Base-by-base conservation (phyloP, 2,113 vertebrate species). In the Epinephelus fuscoguttatus region DNA sequence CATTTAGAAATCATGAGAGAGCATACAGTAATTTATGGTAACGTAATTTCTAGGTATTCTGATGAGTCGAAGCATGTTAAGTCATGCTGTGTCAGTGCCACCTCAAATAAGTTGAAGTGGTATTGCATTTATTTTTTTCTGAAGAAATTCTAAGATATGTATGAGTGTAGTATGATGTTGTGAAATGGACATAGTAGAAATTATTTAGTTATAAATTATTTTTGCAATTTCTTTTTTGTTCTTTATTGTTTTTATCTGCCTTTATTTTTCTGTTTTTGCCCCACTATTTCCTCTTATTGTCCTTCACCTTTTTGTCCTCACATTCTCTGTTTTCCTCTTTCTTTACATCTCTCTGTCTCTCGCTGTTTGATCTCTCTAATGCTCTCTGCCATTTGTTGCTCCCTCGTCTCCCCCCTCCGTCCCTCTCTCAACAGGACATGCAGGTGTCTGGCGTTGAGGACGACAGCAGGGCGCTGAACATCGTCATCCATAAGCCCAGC, bases 391-490 rank as follows among this genome's bases (percentile, higher is more conserved):
- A n/a, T 14, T 25, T 18, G 8, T 11, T 13, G 15, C 14, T 14
- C 23, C 0, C 33, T 19, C 59, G 12, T 21, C 50, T 52, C 15
- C n/a, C 19, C 7, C 21, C 78, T 56, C 4, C 14, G 30, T 23
- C 23, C 11, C 12, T 84, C 18, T 57, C 30, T 70, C 8, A 47
- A 33, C 90, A 99, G 98, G 98, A 99, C 92, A 99, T 99, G 98
- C 98, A 99, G 92, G 98, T 99, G 88, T 99, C 97, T 0, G 98
- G 98, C 0, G 98, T 99, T 0, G 98, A 99, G 89, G 98, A 99
- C 0, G 98, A 99, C 94, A 99, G 98, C 87, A 95, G 98, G 52
- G 98, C 98, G 23, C 91, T 99, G 80, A 99, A 97, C 82, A 98
- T 99, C 11, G 96, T 96, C 19, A 99, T 99, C 84, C 98, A 99